These are phyloP conservation scores for Caretta caretta DNA, from an alignment of 2,113 vertebrate genomes.

Conservation along the genomic window DNA sequence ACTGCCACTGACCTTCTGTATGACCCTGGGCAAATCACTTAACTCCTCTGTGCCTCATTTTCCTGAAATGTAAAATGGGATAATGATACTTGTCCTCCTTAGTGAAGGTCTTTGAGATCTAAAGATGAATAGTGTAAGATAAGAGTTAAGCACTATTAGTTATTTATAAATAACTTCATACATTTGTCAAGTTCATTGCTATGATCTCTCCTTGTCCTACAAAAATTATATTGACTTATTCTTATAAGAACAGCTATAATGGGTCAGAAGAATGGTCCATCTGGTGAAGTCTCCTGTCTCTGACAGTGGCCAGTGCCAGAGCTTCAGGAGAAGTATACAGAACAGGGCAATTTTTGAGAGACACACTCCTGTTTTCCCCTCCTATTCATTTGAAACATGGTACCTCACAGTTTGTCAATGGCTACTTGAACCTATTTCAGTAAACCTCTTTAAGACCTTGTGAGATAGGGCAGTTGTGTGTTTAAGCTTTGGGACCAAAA, in stretches of 20 bases:
- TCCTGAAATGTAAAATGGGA: not conserved
- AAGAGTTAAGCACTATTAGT: not conserved
- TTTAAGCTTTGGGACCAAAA: not conserved
- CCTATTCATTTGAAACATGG: not conserved
- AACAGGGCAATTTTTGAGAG: not conserved
- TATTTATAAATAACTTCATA: not conserved
- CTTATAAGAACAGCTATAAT: not conserved
- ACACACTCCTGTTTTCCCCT: not conserved
- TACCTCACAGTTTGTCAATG: not conserved
- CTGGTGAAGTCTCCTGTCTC: not conserved
- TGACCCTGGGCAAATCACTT: not conserved
- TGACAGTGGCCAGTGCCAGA: not conserved
- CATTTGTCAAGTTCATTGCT: not conserved
- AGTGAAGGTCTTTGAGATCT: not conserved
- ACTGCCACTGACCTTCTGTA: not conserved
- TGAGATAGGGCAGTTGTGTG: not conserved
- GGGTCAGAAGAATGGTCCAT: too few relatives aligned
- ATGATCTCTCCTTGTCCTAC: accelerated
- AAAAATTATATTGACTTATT: not conserved
- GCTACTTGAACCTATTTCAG: not conserved
- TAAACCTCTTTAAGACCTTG: not conserved
- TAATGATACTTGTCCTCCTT: not conserved
- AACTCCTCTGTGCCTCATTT: not conserved
- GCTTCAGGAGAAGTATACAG: not conserved
- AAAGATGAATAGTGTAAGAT: not conserved